These are phyloP conservation scores for Drosophila funebris DNA, from an alignment of 1,140 invertebrate species.

Conservation along the genomic window DNA sequence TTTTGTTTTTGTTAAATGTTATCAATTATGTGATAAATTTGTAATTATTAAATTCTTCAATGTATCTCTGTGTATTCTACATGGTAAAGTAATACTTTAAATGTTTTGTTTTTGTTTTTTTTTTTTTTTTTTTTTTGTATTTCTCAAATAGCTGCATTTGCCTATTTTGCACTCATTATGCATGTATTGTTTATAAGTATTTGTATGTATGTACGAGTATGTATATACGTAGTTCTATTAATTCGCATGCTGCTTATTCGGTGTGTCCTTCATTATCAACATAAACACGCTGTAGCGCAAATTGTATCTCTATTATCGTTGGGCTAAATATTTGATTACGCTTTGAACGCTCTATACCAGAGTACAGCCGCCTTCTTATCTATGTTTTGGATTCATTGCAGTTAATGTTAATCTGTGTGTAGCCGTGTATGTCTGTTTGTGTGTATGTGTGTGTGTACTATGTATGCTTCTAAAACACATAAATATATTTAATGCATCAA, in stretches of 20 bases:
- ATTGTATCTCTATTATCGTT: constrained; percentile 77
- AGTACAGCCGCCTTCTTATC: constrained; percentile 21
- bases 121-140: not conserved
- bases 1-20: constrained; percentile 21
- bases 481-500: constrained; percentile 34
- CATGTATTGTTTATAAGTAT: constrained; percentile 14
- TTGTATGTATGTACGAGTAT: constrained; percentile 22
- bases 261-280: constrained; percentile 71
- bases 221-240: constrained; percentile 71
- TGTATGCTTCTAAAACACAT: constrained; percentile 29
- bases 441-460: constrained; percentile 16
- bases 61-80: constrained; percentile 54
- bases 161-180: constrained; percentile 39
- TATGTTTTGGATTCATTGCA: constrained; percentile 36
- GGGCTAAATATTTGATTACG: constrained; percentile 82
- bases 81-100: constrained; percentile 78
- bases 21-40: constrained; percentile 42
- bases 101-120: constrained; percentile 28
- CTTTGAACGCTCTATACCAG: constrained; percentile 44
- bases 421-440: not conserved
- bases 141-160: constrained; percentile 49
- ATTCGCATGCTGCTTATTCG: constrained; percentile 71
- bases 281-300: constrained; percentile 68
- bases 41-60: constrained; percentile 59
- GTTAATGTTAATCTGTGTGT: constrained; percentile 9